Evolutionary conservation across 2,797 vertebrate species (phyloP).

Genomic region (Pangasius macronema): DNA sequence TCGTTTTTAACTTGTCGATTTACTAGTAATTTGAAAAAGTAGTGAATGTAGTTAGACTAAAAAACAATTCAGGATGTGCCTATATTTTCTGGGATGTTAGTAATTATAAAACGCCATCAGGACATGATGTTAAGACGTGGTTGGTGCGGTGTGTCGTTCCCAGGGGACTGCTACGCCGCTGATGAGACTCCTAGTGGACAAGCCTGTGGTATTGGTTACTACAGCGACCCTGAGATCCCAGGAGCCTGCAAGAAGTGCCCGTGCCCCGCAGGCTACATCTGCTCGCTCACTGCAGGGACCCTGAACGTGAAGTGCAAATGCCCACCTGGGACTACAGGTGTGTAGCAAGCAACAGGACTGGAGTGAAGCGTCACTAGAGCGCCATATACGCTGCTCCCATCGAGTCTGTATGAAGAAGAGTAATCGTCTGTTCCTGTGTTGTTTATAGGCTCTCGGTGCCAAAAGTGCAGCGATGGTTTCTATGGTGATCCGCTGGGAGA

Average conservation of each 20-base stretch:
- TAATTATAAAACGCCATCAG: not conserved
- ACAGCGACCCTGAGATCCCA: conserved; percentile 69
- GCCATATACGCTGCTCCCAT: not conserved
- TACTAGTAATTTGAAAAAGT: not conserved
- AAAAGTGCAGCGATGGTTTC: conserved; percentile 85
- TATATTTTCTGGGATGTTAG: not conserved
- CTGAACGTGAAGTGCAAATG: conserved; percentile 80
- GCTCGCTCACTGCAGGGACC: conserved; percentile 66
- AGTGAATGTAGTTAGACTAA: not conserved
- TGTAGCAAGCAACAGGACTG: conserved; percentile 35
- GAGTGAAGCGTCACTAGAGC: not conserved
- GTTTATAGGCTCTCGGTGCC: conserved; percentile 79
- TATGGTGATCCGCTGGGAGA: conserved; percentile 79
- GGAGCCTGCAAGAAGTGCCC: conserved; percentile 78
- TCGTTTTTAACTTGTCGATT: not conserved
- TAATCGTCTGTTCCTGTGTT: not conserved
- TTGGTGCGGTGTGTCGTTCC: not conserved
- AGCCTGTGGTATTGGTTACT: conserved; percentile 80
- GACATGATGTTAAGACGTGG: not conserved
- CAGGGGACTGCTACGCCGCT: conserved; percentile 89
- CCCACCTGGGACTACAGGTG: conserved; percentile 82
- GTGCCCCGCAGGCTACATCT: conserved; percentile 76
- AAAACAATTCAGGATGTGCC: not conserved
- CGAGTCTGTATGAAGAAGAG: not conserved
- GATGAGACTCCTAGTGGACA: conserved; percentile 76